Percentiles rank a stretch among this genome's conserved stretches.
Evolutionary conservation across 2,888 invertebrate genomes (phyloP).

Genomic region (Ophioninae sp.): DNA sequence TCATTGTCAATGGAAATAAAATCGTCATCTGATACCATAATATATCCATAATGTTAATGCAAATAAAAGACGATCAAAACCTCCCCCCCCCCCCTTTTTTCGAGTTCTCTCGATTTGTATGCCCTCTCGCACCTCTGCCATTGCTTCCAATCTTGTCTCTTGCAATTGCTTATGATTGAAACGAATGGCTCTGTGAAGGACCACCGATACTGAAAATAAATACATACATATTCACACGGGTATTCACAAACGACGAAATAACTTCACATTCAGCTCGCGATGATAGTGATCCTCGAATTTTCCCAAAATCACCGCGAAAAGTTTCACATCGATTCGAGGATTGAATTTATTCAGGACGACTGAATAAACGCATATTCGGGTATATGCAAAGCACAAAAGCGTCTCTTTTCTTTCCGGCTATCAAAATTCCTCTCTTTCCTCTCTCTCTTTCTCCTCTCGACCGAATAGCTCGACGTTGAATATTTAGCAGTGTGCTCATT

Average conservation of each 20-base stretch:
- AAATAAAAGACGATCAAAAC: constrained; percentile 17
- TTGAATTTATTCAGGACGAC: constrained; percentile 60
- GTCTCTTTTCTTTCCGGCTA: constrained; percentile 41
- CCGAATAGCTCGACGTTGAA: constrained; percentile 63
- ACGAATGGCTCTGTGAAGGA: constrained; percentile 47
- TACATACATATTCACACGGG: not conserved
- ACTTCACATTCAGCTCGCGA: constrained; percentile 20
- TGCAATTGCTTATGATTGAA: constrained; percentile 25
- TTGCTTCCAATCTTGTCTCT: constrained; percentile 12
- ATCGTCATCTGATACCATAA: constrained; percentile 10
- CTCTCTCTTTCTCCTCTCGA: not conserved
- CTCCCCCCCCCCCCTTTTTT: not conserved
- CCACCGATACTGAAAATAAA: constrained; percentile 21
- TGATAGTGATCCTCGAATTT: constrained; percentile 40
- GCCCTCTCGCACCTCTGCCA: not conserved
- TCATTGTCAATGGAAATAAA: constrained; percentile 3
- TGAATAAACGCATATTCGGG: constrained; percentile 61
- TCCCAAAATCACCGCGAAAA: constrained; percentile 40
- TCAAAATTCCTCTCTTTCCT: not conserved
- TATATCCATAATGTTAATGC: constrained; percentile 28
- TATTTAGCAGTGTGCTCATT: constrained; percentile 72
- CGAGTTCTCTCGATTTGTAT: not conserved
- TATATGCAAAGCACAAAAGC: constrained; percentile 43
- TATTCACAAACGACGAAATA: constrained; percentile 16
- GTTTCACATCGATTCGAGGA: constrained; percentile 39